Conservation (phyloP, 1,140 invertebrate genomes). For the Leptonema lineaticorne region DNA sequence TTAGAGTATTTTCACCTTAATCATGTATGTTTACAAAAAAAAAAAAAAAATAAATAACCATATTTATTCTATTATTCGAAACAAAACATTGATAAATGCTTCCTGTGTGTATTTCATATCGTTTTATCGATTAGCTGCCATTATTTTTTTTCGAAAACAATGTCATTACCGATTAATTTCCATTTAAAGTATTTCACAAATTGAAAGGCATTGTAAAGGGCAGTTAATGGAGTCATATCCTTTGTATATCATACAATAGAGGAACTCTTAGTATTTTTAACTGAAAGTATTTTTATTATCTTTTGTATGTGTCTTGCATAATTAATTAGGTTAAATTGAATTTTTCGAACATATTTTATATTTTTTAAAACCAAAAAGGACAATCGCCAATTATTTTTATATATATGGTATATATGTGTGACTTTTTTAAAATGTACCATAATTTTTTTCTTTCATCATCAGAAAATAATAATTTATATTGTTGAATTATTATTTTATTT, state of each 20-base stretch:
- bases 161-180: no score
- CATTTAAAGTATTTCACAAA: no score
- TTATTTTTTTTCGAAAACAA: no score
- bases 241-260: background rate
- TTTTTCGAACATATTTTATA: background rate
- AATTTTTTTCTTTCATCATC: background rate
- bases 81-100: no score
- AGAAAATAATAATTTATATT: no score
- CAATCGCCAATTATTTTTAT: constrained; percentile 13
- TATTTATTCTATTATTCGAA: no score
- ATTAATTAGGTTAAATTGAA: constrained; percentile 6
- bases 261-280: background rate
- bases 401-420: background rate
- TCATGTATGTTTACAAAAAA: background rate
- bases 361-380: constrained; percentile 9
- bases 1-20: constrained; percentile 76
- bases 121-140: no score
- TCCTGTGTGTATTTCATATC: no score
- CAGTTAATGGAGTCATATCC: no score
- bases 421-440: background rate
- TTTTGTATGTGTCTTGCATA: background rate
- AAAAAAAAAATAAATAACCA: no score
- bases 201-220: no score
- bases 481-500: no score
- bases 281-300: background rate